Base-by-base conservation (phyloP, 1,140 invertebrate species). In the Kradibia gibbosae region DNA sequence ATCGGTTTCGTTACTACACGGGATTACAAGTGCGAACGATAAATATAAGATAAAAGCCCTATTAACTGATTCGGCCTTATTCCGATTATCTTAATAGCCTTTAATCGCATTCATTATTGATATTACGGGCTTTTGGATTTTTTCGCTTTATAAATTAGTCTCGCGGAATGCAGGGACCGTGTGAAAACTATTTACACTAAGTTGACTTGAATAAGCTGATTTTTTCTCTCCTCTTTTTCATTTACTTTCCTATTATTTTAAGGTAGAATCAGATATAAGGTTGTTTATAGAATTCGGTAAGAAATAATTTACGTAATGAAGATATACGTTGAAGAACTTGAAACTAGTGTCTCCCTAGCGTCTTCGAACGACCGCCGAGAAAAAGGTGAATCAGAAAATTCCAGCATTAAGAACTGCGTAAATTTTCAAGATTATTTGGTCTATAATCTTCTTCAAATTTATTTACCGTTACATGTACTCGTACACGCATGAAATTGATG, bases 281-380 rank as follows among this genome's bases (percentile, higher is more conserved):
- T 57, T n/a, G 53, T 17, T 57, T 57, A 57, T 25, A 57, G 53
- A 57, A 25, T 3, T 57, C 53, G n/a, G 53, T 57, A 57, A n/a
- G 20, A 57, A 57, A 25, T 25, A 57, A 57, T 57, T 57, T 57
- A 57, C 22, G 25, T 57, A 57, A 57, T 57, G n/a, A 57, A 57
- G 17, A 60, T 60, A 28, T 60, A 31, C 31, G 13, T 8, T 28
- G 25, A 60, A 60, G 31, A 60, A n/a, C 5, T n/a, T 20, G 8
- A 3, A 55, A n/a, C 7, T 5, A 28, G 31, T 28, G 13, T 13
- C 25, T 8, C n/a, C 11, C 8, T 11, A 3, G 25, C 13, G 25
- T 60, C n/a, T 25, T 57, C 53, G 25, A 31, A 22, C n/a, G 3
- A 60, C 31, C 22, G 2, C 22, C 11, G 13, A 31, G 57, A 60